phyloP scores from a whole-genome alignment of 1,140 invertebrate genomes.

The Heliconius nattereri region DNA sequence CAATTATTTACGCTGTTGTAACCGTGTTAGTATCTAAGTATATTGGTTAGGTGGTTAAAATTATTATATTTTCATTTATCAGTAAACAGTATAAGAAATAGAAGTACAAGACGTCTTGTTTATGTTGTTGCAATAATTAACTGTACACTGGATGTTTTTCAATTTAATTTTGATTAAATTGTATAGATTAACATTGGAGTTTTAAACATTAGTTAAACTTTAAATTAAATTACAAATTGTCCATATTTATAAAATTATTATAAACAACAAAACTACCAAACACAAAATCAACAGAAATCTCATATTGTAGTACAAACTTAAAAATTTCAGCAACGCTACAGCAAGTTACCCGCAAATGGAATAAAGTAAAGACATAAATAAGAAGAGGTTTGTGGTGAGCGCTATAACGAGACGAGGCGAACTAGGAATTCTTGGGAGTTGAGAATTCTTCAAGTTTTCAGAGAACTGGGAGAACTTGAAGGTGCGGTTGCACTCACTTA shows the following conservation, averaged over 20 bases:
- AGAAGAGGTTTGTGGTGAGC: constrained; percentile 65
- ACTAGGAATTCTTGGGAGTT: constrained; percentile 63
- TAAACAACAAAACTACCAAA: not conserved
- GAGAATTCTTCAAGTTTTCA: constrained; percentile 67
- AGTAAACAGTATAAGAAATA: not conserved
- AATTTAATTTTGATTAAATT: not conserved
- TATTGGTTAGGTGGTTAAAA: constrained; percentile 33
- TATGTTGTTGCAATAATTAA: not conserved
- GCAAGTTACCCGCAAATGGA: constrained; percentile 61
- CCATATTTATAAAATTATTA: not conserved
- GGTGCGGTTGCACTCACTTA: constrained; percentile 62
- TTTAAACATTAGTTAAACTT: too few relatives aligned
- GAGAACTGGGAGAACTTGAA: constrained; percentile 57
- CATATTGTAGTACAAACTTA: constrained; percentile 35
- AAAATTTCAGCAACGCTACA: constrained; percentile 47
- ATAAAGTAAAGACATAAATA: constrained; percentile 75
- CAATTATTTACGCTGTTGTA: constrained; percentile 34
- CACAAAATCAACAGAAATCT: constrained; percentile 32
- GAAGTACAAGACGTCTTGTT: not conserved
- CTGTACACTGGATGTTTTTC: not conserved
- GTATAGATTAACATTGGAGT: not conserved
- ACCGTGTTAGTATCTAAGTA: constrained; percentile 17
- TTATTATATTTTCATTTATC: constrained; percentile 23
- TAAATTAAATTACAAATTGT: too few relatives aligned
- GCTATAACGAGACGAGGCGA: constrained; percentile 68